Evolutionary conservation across 2,113 vertebrate species (phyloP).

Genomic region (Zootoca vivipara): DNA sequence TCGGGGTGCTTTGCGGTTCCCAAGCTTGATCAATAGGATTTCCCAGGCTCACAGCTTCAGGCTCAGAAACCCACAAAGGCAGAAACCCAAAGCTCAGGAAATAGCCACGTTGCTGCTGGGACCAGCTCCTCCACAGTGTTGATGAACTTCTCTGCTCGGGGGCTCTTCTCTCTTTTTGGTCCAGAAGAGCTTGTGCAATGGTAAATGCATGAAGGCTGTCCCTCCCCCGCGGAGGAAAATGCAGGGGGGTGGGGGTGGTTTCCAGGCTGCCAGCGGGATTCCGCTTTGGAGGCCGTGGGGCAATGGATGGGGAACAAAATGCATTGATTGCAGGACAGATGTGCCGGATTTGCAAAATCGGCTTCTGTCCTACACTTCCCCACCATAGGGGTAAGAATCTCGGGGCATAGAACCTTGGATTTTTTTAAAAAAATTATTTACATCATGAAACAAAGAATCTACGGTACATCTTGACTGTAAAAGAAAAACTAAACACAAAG

Average conservation of each 20-base stretch:
- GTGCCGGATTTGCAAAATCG: not conserved
- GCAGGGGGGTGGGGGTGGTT: not conserved
- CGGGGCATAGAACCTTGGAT: too few species aligned
- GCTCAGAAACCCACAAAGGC: not conserved
- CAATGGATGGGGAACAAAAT: not conserved
- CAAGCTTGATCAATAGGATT: not conserved
- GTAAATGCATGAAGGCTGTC: not conserved
- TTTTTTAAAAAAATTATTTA: too few species aligned
- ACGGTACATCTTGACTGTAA: too few species aligned
- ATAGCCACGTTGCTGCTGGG: too few species aligned
- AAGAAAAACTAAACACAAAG: too few species aligned
- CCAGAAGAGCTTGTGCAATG: not conserved
- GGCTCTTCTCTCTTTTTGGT: not conserved
- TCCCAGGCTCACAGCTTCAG: not conserved
- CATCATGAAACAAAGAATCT: too few species aligned
- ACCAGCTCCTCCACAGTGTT: not conserved
- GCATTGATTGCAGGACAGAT: not conserved
- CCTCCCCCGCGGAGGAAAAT: not conserved
- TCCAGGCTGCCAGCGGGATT: not conserved
- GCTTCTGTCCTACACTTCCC: not conserved
- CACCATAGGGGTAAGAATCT: not conserved
- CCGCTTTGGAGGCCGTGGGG: not conserved
- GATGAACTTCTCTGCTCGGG: accelerated
- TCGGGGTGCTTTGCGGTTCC: not conserved
- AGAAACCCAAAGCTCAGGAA: not conserved